Conservation (phyloP, 2,797 vertebrate species). For the Molossus alvarezi region DNA sequence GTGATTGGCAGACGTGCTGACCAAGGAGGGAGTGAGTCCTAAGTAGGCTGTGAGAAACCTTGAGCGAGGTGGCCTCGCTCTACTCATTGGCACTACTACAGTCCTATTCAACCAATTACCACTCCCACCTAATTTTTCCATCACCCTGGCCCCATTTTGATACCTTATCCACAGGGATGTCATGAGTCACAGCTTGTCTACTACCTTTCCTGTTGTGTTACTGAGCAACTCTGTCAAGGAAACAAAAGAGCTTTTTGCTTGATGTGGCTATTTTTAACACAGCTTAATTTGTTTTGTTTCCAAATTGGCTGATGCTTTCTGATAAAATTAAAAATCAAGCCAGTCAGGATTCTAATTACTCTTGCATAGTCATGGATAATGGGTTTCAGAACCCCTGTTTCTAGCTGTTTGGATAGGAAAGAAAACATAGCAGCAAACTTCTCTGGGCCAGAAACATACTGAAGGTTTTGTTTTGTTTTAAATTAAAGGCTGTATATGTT, state of each 20-base stretch:
- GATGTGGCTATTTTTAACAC: conserved; percentile 49
- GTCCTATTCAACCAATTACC: neutral
- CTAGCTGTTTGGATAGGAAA: neutral
- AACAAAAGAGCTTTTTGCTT: neutral
- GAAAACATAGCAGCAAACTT: neutral
- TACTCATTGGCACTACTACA: neutral
- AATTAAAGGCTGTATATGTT: neutral
- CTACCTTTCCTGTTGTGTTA: neutral
- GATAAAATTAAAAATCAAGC: conserved; percentile 61
- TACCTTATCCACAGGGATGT: neutral
- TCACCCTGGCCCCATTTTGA: neutral
- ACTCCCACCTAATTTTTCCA: neutral
- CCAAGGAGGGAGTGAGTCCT: neutral
- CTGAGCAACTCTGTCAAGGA: conserved; percentile 1
- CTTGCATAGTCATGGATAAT: neutral
- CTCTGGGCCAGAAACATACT: neutral
- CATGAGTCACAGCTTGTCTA: neutral
- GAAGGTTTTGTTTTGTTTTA: conserved; percentile 17
- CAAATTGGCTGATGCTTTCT: conserved; percentile 42
- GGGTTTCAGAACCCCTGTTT: neutral
- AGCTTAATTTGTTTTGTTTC: conserved; percentile 62
- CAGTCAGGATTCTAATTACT: conserved; percentile 18
- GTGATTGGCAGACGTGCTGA: neutral
- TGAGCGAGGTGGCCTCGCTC: neutral
- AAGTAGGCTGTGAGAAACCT: neutral